Conservation (phyloP, 2,888 invertebrate species). For the Argyresthia goedartella region DNA sequence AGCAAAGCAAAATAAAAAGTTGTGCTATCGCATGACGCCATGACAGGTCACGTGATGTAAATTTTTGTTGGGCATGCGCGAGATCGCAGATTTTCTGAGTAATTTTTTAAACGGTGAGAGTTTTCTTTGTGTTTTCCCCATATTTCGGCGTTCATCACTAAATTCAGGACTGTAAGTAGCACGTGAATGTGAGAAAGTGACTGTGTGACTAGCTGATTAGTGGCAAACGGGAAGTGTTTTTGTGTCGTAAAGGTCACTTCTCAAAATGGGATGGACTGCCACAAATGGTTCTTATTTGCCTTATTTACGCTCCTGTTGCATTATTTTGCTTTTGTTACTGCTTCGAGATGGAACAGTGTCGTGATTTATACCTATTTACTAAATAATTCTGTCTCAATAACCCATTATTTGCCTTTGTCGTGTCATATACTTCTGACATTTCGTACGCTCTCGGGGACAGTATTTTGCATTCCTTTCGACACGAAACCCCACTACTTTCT, state of each 20-base stretch:
- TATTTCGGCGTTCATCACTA: constrained; percentile 12
- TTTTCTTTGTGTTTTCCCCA: constrained; percentile 16
- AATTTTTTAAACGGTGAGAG: constrained; percentile 54
- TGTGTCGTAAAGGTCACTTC: constrained; percentile 46
- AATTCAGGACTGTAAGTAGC: constrained; percentile 16
- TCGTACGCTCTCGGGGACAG: background rate
- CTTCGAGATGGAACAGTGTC: constrained; percentile 1
- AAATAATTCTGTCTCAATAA: background rate
- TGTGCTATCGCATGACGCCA: constrained; percentile 27
- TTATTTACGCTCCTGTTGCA: constrained; percentile 31
- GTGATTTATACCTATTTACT: constrained; percentile 6
- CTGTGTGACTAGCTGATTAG: constrained; percentile 29
- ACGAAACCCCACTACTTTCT: background rate
- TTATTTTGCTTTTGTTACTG: constrained; percentile 25
- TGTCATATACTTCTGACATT: background rate
- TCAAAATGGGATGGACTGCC: constrained; percentile 24
- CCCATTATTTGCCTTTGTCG: background rate
- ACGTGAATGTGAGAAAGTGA: constrained; percentile 26
- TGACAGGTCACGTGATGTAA: constrained; percentile 71
- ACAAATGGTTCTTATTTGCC: constrained; percentile 44
- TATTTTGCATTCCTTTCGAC: constrained; percentile 2
- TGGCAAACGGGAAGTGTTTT: constrained; percentile 36
- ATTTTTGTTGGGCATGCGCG: constrained; percentile 68
- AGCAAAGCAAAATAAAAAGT: background rate
- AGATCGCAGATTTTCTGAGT: constrained; percentile 49